These are phyloP conservation scores for Habrosyne pyritoides DNA, from an alignment of 2,888 invertebrate species.

Conservation along the genomic window DNA sequence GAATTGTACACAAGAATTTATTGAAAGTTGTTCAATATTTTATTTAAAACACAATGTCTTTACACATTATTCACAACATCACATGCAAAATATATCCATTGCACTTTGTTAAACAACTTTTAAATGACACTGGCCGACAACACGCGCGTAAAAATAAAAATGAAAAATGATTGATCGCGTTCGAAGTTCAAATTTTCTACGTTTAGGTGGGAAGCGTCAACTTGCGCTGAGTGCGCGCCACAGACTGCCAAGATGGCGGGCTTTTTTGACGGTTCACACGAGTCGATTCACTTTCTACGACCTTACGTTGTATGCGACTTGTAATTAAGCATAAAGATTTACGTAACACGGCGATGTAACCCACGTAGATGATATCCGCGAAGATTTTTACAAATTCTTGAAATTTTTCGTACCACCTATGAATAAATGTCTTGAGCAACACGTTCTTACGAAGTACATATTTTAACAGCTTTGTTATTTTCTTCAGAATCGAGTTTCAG, in stretches of 20 bases:
- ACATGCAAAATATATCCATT: slow-evolving; percentile 50
- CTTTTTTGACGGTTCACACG: slow-evolving; percentile 82
- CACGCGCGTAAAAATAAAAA: slow-evolving; percentile 54
- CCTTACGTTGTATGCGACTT: slow-evolving; percentile 80
- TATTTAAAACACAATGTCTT: slow-evolving; percentile 52
- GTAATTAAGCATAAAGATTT: slow-evolving; percentile 80
- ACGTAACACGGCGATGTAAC: slow-evolving; percentile 78
- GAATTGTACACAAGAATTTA: slow-evolving; percentile 52
- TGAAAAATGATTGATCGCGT: slow-evolving; percentile 51
- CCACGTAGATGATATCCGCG: slow-evolving; percentile 64
- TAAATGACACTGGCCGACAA: slow-evolving; percentile 56
- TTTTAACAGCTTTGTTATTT: too few relatives aligned
- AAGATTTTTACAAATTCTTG: slow-evolving; percentile 31
- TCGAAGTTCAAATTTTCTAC: slow-evolving; percentile 55
- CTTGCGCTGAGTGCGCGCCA: slow-evolving; percentile 72
- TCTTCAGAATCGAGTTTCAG: too few relatives aligned
- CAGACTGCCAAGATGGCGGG: slow-evolving; percentile 80
- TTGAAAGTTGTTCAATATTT: slow-evolving; percentile 44
- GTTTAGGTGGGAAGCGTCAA: slow-evolving; percentile 75
- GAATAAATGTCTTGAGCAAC: too few relatives aligned
- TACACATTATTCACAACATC: slow-evolving; percentile 74
- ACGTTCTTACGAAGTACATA: too few relatives aligned
- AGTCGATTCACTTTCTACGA: slow-evolving; percentile 84
- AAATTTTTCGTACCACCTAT: not conserved
- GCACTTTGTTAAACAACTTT: slow-evolving; percentile 45